Conservation (phyloP, 2,113 vertebrate genomes). For the Physeter macrocephalus region DNA sequence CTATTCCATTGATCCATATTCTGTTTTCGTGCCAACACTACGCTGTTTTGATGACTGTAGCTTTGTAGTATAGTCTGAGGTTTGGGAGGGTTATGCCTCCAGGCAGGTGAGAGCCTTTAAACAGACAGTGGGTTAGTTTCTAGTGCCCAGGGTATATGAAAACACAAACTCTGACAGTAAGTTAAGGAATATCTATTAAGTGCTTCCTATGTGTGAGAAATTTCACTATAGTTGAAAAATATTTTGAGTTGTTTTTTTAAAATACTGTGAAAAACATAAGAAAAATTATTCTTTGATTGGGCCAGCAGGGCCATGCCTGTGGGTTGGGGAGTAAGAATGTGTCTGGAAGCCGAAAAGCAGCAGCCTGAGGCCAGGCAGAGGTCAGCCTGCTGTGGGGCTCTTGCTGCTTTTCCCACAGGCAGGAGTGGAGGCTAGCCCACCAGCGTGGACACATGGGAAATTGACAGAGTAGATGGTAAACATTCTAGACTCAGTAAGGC, state of each 20-base stretch:
- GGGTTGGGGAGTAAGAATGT: background rate
- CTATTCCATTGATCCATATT: background rate
- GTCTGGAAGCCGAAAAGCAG: background rate
- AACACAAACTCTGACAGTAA: background rate
- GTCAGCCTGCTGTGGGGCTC: background rate
- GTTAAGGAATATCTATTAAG: background rate
- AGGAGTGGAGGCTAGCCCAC: background rate
- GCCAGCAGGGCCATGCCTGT: background rate
- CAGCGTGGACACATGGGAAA: rapidly evolving
- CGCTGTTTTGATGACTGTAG: background rate
- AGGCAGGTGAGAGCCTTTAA: background rate
- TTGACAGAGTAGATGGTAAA: rapidly evolving
- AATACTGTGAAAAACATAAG: background rate
- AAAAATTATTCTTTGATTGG: background rate
- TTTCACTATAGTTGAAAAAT: background rate
- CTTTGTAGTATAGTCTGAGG: background rate
- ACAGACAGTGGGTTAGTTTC: background rate
- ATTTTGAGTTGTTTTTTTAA: background rate
- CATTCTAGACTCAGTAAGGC: background rate
- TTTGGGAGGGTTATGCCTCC: background rate
- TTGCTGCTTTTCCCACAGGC: background rate
- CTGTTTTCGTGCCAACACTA: background rate
- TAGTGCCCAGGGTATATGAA: rapidly evolving
- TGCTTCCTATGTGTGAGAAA: background rate
- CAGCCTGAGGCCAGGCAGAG: background rate